These are phyloP conservation scores for Lithophane socia DNA, from an alignment of 2,888 invertebrate genomes.

Conservation along the genomic window DNA sequence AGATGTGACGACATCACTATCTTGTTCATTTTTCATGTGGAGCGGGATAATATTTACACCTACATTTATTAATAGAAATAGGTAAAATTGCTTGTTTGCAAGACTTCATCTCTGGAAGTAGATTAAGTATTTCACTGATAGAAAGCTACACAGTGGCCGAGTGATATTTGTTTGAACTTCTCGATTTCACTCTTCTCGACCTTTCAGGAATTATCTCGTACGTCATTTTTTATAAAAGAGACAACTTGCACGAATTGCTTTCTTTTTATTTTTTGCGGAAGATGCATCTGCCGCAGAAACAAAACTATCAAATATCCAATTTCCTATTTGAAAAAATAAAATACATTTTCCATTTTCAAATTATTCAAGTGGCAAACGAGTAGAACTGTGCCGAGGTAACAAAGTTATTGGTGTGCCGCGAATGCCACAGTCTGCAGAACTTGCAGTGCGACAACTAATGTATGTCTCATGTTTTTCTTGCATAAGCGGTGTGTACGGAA, in stretches of 20 bases:
- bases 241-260: too few relatives aligned
- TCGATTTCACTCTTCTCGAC: too few relatives aligned
- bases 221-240: too few relatives aligned
- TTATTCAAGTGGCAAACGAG: slow-evolving; percentile 24
- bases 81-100: too few relatives aligned
- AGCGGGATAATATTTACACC: not conserved
- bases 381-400: slow-evolving; percentile 30
- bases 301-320: slow-evolving; percentile 9
- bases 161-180: too few relatives aligned
- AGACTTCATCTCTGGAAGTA: too few relatives aligned
- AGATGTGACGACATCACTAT: not conserved
- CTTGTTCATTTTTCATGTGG: not conserved
- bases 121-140: too few relatives aligned
- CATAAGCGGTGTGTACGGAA: slow-evolving; percentile 24
- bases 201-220: too few relatives aligned
- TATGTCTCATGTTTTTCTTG: slow-evolving; percentile 51
- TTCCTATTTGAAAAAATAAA: slow-evolving; percentile 33
- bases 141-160: too few relatives aligned
- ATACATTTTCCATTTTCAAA: slow-evolving; percentile 33
- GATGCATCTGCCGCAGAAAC: not conserved
- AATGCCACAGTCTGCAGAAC: slow-evolving; percentile 22
- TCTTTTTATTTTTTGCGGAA: not conserved
- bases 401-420: slow-evolving; percentile 25
- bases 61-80: too few relatives aligned
- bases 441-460: slow-evolving; percentile 24